Conservation (phyloP, 2,888 invertebrate genomes). For the Ichneumoninae sp. region DNA sequence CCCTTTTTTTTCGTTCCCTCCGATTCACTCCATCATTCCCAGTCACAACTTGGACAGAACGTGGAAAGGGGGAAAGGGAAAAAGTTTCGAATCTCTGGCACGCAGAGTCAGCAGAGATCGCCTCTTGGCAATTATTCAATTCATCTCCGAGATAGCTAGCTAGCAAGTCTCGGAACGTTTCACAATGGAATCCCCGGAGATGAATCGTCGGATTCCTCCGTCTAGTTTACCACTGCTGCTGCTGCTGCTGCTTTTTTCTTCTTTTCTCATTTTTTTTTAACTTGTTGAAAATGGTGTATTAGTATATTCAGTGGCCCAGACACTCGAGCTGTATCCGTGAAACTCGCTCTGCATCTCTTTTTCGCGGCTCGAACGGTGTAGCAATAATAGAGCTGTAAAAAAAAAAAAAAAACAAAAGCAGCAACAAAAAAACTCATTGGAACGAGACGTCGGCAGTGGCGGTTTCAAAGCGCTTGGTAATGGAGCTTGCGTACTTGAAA, state of each 20-base stretch:
- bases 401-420: neutral
- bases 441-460: constrained; percentile 65
- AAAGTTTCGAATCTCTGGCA: constrained; percentile 51
- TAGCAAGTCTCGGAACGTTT: constrained; percentile 44
- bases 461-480: constrained; percentile 80
- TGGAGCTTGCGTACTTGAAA: constrained; percentile 80
- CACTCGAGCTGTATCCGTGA: constrained; percentile 22
- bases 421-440: constrained; percentile 58
- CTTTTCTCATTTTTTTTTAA: neutral
- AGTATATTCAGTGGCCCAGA: constrained; percentile 1
- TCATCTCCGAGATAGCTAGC: constrained; percentile 47
- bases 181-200: constrained; percentile 63
- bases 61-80: constrained; percentile 15
- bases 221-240: constrained; percentile 20
- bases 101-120: constrained; percentile 48
- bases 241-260: neutral
- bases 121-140: constrained; percentile 68
- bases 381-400: constrained; percentile 73
- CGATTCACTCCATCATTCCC: constrained; percentile 64
- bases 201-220: constrained; percentile 67
- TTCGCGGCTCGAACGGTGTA: constrained; percentile 29
- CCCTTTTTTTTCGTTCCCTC: constrained; percentile 23
- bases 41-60: constrained; percentile 48
- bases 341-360: constrained; percentile 2
- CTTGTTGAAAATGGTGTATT: constrained; percentile 20